Percentiles rank a stretch among this genome's conserved stretches.
Evolutionary conservation across 2,113 vertebrate species (phyloP).

Genomic region (Serranochromis macrocephalus): DNA sequence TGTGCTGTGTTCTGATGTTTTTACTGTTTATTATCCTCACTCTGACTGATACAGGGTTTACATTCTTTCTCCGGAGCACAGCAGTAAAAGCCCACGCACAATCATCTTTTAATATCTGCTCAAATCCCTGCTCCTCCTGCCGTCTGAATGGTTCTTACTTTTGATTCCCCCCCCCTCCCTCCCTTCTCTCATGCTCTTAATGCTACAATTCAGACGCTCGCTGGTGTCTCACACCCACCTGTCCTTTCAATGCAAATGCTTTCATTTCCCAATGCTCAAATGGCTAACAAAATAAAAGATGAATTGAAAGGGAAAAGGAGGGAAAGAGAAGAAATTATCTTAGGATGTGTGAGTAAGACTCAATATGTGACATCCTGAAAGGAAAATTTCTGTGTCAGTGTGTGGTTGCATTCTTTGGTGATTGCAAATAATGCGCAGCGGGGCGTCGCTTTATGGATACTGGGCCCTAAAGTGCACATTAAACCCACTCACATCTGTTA

Average conservation of each 20-base stretch:
- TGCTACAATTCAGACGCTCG: slow-evolving; percentile 20
- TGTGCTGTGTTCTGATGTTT: slow-evolving; percentile 54
- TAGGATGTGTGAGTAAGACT: slow-evolving; percentile 18
- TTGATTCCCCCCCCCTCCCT: neutral
- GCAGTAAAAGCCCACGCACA: slow-evolving; percentile 64
- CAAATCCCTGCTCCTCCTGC: slow-evolving; percentile 56
- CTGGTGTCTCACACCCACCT: slow-evolving; percentile 62
- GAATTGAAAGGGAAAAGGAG: slow-evolving; percentile 4
- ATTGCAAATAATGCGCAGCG: slow-evolving; percentile 12
- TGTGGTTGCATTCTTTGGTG: slow-evolving; percentile 6
- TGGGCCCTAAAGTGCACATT: neutral
- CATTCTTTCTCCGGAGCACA: slow-evolving; percentile 56
- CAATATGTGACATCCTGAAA: slow-evolving; percentile 4
- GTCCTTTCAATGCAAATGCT: slow-evolving; percentile 52
- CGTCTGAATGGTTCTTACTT: slow-evolving; percentile 46
- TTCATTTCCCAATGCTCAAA: slow-evolving; percentile 34
- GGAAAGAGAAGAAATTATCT: slow-evolving; percentile 13
- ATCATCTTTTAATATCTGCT: slow-evolving; percentile 74
- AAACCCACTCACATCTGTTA: neutral
- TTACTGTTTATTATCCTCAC: slow-evolving; percentile 58
- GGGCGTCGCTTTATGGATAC: neutral
- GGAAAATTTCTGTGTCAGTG: neutral
- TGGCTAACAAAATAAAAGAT: slow-evolving; percentile 42
- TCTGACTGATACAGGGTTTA: slow-evolving; percentile 66
- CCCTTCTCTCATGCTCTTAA: slow-evolving; percentile 24